These are phyloP conservation scores for Drosophila longiperda DNA, from an alignment of 2,888 invertebrate genomes.

Conservation along the genomic window DNA sequence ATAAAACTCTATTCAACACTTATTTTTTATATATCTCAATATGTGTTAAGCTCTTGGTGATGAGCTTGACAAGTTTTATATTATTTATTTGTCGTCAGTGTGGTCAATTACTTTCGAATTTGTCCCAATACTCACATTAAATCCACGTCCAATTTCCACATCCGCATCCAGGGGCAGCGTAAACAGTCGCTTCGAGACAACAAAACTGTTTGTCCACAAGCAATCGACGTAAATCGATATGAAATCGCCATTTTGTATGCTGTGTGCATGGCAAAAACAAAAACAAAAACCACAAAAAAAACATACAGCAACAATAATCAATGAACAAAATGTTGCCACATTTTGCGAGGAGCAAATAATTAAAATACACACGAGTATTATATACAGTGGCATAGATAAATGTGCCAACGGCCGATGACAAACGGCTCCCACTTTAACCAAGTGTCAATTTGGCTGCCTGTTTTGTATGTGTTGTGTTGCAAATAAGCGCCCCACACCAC, in stretches of 20 bases:
- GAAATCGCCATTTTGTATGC: constrained; percentile 85
- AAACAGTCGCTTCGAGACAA: constrained; percentile 84
- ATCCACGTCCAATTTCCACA: constrained; percentile 84
- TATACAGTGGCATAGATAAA: constrained; percentile 55
- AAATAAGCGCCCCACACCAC: constrained; percentile 8
- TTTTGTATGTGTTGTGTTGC: constrained; percentile 39
- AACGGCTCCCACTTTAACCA: constrained; percentile 73
- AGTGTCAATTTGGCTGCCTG: constrained; percentile 68
- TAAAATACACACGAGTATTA: constrained; percentile 56
- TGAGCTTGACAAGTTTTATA: not conserved
- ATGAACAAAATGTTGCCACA: constrained; percentile 14
- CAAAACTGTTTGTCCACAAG: constrained; percentile 85
- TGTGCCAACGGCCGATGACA: constrained; percentile 68
- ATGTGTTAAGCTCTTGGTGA: not conserved
- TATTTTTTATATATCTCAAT: not conserved
- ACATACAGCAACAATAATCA: constrained; percentile 35
- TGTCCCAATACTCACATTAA: constrained; percentile 83
- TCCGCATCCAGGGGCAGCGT: constrained; percentile 83
- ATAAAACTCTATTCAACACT: not conserved
- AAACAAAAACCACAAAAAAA: constrained; percentile 16
- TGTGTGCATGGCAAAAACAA: constrained; percentile 40
- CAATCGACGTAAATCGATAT: constrained; percentile 85
- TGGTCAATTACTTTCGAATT: constrained; percentile 46
- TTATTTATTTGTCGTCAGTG: constrained; percentile 12
- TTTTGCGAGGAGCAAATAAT: constrained; percentile 60